Conservation (phyloP, 2,888 invertebrate genomes). For the Chrysomela aeneicollis region DNA sequence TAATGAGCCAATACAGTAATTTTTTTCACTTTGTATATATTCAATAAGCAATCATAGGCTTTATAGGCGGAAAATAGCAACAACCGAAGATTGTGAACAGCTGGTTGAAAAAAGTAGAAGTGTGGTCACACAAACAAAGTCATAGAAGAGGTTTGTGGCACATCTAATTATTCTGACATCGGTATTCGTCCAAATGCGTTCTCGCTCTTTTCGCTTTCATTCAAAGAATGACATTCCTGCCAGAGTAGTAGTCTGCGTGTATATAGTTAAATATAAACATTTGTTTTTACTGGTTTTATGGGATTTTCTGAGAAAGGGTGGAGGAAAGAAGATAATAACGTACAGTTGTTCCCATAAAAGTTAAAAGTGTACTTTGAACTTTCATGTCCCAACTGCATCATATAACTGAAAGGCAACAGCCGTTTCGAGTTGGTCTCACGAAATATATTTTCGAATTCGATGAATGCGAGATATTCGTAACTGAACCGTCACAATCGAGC, state of each 20-base stretch:
- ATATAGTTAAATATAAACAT: conserved; percentile 8
- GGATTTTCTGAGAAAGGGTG: conserved; percentile 14
- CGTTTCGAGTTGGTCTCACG: no score
- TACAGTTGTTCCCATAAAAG: neutral
- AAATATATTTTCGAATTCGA: no score
- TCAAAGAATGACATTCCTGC: conserved; percentile 13
- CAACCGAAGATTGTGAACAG: neutral
- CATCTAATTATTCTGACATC: conserved; percentile 28
- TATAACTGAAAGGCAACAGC: no score
- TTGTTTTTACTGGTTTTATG: conserved; percentile 13
- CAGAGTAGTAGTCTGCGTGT: conserved; percentile 13
- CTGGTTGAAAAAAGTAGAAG: conserved; percentile 14
- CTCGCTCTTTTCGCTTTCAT: conserved; percentile 16
- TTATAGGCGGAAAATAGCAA: neutral
- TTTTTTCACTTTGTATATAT: no score
- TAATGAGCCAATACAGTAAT: no score
- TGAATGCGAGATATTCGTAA: no score
- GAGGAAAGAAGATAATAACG: conserved; percentile 1
- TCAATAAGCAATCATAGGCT: no score
- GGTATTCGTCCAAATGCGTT: conserved; percentile 21
- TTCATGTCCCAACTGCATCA: no score
- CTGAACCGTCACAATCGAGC: no score
- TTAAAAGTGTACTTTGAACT: no score
- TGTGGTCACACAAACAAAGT: neutral
- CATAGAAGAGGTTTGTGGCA: conserved; percentile 21